These are phyloP conservation scores for Ormyrus pomaceus DNA, from an alignment of 2,888 invertebrate species.

Conservation along the genomic window DNA sequence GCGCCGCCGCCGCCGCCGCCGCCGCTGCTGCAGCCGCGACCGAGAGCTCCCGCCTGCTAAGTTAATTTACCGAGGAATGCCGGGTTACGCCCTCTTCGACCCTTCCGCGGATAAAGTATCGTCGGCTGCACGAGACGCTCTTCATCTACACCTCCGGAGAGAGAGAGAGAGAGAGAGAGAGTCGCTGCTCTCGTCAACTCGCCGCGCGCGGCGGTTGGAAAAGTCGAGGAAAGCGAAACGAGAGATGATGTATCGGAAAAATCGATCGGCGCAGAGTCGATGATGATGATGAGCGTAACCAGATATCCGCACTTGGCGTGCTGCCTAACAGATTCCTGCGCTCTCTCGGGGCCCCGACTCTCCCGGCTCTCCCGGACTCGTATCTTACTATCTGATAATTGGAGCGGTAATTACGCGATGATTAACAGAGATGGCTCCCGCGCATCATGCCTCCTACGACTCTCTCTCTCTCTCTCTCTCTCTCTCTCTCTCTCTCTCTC, in stretches of 20 bases:
- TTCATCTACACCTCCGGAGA: constrained; percentile 33
- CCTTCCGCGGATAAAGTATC: constrained; percentile 34
- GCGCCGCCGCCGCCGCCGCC: constrained; percentile 69
- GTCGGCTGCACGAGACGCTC: not conserved
- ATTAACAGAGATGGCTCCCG: constrained; percentile 75
- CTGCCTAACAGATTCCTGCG: constrained; percentile 64
- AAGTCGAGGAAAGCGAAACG: not conserved
- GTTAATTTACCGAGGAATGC: constrained; percentile 75
- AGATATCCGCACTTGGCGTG: constrained; percentile 56
- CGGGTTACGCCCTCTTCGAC: constrained; percentile 73
- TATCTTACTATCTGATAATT: constrained; percentile 74
- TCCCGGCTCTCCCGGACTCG: constrained; percentile 54
- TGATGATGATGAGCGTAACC: constrained; percentile 58
- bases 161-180: no score
- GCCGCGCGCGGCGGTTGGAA: not conserved
- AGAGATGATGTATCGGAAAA: no score
- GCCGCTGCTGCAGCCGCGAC: constrained; percentile 60
- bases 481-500: constrained; percentile 44
- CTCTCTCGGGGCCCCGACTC: not conserved
- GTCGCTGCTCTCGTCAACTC: not conserved
- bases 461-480: constrained; percentile 53
- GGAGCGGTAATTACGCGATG: constrained; percentile 74
- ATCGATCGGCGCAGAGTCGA: not conserved
- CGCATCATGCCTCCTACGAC: constrained; percentile 64
- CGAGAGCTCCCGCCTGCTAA: constrained; percentile 72